Base-by-base conservation (phyloP, 2,888 invertebrate genomes). In the Epinotia ramella region DNA sequence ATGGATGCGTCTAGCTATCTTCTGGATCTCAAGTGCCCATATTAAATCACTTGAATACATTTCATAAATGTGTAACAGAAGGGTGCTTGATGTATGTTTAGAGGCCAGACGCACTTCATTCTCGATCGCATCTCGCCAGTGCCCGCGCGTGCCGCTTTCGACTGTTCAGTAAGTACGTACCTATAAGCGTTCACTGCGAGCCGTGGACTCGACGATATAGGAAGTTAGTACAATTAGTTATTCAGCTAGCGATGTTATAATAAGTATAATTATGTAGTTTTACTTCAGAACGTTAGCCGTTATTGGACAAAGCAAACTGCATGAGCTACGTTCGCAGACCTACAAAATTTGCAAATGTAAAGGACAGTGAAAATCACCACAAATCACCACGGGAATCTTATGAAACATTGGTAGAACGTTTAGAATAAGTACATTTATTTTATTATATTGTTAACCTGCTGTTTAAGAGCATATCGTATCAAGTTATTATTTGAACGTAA, bases 111-210 rank as follows among this genome's bases (percentile, higher is more conserved):
- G 57, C 56, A 68, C 40, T 20, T 40, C n/a, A 33, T 9, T 68
- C 49, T 59, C 46, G 11, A 13, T 49, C 59, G 65, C 65, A 18
- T 6, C 57, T 46, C n/a, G 65, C 49, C 64, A 64, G 66, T 49
- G 44, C 33, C 44, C 40, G 89, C 90, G n/a, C n/a, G n/a, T n/a
- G n/a, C n/a, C n/a, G n/a, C n/a, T n/a, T 91, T 90, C 87, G 89
- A 89, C 87, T 88, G 86, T 88, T 88, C 85, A 85, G 77, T 89
- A 88, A 66, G 66, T 75, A 73, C 75, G 60, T 73, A 68, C 63
- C 60, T 53, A 60, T 62, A 76, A 71, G 76, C 75, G 73, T 56
- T 57, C 68, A 69, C 69, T 12, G 66, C 75, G 59, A 49, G 49
- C 65, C 46, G 69, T 44, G 60, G 33, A 28, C 71, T 71, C 65